Evolutionary conservation across 2,888 invertebrate species (phyloP).

Genomic region (Caenorhabditis sp.): DNA sequence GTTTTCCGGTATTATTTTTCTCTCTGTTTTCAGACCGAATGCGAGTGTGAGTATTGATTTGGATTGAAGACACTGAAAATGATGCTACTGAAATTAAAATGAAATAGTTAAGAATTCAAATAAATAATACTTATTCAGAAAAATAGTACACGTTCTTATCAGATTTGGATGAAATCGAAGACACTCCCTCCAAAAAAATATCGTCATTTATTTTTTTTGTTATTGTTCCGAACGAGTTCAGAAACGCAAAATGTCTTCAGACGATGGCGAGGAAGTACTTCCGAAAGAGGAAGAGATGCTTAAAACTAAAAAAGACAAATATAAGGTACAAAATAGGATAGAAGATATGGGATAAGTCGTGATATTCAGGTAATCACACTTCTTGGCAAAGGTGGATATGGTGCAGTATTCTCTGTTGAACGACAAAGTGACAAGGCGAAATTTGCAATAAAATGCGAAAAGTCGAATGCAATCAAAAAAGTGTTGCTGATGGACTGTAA

Average conservation of each 20-base stretch:
- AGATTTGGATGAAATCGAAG: too few relatives aligned
- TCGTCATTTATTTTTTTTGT: background rate
- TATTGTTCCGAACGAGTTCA: conserved; percentile 6
- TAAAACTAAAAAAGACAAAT: conserved; percentile 40
- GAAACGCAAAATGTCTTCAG: conserved; percentile 26
- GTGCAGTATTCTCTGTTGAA: conserved; percentile 57
- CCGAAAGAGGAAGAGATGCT: conserved; percentile 46
- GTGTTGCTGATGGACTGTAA: conserved; percentile 59
- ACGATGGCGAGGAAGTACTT: conserved; percentile 39
- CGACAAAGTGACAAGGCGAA: conserved; percentile 38
- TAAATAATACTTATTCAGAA: too few relatives aligned
- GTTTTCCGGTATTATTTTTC: background rate
- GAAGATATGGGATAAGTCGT: background rate
- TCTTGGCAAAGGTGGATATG: conserved; percentile 62
- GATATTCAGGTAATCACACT: conserved; percentile 32
- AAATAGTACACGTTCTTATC: too few relatives aligned
- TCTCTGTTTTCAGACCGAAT: too few relatives aligned
- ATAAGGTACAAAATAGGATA: conserved; percentile 28
- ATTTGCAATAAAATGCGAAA: conserved; percentile 61
- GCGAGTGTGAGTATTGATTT: too few relatives aligned
- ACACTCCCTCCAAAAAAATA: background rate
- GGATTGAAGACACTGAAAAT: too few relatives aligned
- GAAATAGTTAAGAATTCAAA: too few relatives aligned
- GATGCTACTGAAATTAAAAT: too few relatives aligned
- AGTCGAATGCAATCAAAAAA: conserved; percentile 42